Evolutionary conservation across 2,888 invertebrate genomes (phyloP), one percentile per base, ranked within the genome.

Genomic region (Limnephilus rhombicus): DNA sequence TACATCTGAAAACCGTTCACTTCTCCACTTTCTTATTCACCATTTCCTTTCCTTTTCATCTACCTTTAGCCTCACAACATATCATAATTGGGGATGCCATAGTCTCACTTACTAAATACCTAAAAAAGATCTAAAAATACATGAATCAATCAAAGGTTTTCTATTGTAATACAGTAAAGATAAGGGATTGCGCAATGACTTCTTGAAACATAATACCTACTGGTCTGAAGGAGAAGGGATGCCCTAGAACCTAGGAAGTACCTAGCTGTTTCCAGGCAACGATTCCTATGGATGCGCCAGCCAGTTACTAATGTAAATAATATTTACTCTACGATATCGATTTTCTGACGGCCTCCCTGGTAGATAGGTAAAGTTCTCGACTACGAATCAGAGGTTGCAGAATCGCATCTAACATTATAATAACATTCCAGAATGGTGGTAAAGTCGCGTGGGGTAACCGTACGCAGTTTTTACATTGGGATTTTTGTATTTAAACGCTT

Each of bases 241-340:
- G 68, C 68, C 68, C 68, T 18, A 24, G 68, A 24, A 68, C 24
- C 24, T 68, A 45, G 12, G 13, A 45, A 13, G 45, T 45, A 45
- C 45, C 45, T 45, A 45, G 68, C 7, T 68, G 68, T 68, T 7
- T 68, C 68, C 68, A 68, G 68, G 68, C 68, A 68, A 68, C 68
- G 18, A 4, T 5, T 68, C 68, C 68, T 68, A 68, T 24, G 68
- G 68, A 18, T 68, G 68, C 24, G 7, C 68, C 68, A 68, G 68
- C 9, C 9, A 68, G n/a, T 9, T 68, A 68, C 5, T n/a, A 24
- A 9, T 68, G 68, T 68, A 68, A 68, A 68, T 68, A 68, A n/a
- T 68, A 68, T 68, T 68, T n/a, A 68, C 68, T 68, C 68, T 68
- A 68, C n/a, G 68, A 68, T 68, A 68, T 68, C 68, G 68, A 68